phyloP scores from a whole-genome alignment of 2,797 vertebrate species.

The Myotis findleyi region DNA sequence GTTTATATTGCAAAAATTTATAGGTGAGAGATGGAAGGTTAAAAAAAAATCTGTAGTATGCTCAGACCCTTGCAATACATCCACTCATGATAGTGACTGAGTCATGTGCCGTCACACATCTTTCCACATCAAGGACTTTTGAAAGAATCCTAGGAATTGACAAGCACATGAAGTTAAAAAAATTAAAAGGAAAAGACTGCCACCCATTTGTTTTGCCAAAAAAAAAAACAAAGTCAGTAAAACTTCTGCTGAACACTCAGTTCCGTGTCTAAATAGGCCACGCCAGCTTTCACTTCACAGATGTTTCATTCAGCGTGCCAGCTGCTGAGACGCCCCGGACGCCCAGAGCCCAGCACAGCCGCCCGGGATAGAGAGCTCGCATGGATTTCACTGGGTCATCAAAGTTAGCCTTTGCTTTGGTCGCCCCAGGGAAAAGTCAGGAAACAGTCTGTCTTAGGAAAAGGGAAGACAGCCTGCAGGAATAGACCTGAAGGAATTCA shows the following conservation, averaged over 20 bases:
- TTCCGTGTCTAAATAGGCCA: constrained; percentile 26
- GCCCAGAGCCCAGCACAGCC: background rate
- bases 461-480: background rate
- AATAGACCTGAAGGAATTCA: background rate
- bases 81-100: background rate
- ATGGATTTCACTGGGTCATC: constrained; percentile 10
- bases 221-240: constrained; percentile 11
- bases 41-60: background rate
- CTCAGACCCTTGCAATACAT: background rate
- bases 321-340: constrained; percentile 39
- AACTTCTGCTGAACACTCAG: background rate
- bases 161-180: background rate
- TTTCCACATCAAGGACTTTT: background rate
- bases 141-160: background rate
- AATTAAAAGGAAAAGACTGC: constrained; percentile 10
- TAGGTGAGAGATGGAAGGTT: background rate
- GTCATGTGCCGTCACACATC: background rate
- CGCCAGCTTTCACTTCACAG: background rate
- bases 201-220: background rate
- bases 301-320: background rate
- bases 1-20: background rate
- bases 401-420: background rate
- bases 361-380: background rate
- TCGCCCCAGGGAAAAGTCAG: constrained; percentile 1
- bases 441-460: background rate